phyloP scores from a whole-genome alignment of 2,113 vertebrate species.

The Triplophysa tibetana region DNA sequence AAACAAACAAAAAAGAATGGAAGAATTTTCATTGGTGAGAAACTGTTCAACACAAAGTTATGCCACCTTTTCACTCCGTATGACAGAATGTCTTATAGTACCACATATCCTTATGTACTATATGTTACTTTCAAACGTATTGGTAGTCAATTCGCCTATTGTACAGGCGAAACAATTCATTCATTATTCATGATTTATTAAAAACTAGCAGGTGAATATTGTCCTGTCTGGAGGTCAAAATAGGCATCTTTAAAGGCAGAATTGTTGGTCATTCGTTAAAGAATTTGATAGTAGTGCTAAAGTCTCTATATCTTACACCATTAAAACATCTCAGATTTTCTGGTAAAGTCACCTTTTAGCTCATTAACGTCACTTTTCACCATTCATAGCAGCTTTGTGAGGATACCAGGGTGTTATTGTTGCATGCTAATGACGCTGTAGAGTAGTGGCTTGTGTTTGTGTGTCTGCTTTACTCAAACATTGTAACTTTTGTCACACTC shows the following conservation, averaged over 20 bases:
- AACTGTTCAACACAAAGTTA: too few relatives aligned
- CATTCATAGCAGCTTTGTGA: slow-evolving; percentile 34
- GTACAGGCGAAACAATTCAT: too few relatives aligned
- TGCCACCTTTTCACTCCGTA: too few relatives aligned
- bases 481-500: slow-evolving; percentile 18
- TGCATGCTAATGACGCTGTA: slow-evolving; percentile 39
- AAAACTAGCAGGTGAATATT: too few relatives aligned
- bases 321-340: neutral
- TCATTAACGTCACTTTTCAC: slow-evolving; percentile 8
- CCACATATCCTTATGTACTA: too few relatives aligned
- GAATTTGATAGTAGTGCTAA: neutral
- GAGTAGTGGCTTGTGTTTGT: slow-evolving; percentile 41
- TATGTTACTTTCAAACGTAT: too few relatives aligned
- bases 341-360: neutral
- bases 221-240: too few relatives aligned
- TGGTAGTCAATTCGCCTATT: too few relatives aligned
- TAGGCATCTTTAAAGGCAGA: neutral
- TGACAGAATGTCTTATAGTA: too few relatives aligned
- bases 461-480: slow-evolving; percentile 23
- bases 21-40: neutral
- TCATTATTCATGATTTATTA: too few relatives aligned
- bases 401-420: slow-evolving; percentile 8
- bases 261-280: neutral
- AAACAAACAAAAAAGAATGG: neutral
- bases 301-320: neutral